phyloP scores from a whole-genome alignment of 2,888 invertebrate species.

The Poecilobothrus nobilitatus region DNA sequence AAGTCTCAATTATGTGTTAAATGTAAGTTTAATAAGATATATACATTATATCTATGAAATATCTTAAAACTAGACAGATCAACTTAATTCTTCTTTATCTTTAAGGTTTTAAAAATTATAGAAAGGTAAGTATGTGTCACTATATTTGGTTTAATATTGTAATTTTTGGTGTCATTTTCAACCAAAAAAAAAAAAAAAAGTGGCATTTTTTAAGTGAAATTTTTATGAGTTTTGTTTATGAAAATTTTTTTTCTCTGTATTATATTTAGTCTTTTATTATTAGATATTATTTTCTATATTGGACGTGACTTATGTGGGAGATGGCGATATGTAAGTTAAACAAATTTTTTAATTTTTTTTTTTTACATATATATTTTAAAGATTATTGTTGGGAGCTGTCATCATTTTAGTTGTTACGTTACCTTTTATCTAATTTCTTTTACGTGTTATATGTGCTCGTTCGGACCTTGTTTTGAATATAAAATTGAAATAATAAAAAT shows the following conservation, averaged over 20 bases:
- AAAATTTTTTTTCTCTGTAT: background rate
- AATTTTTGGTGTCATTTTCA: background rate
- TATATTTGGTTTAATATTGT: background rate
- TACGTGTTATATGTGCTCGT: background rate
- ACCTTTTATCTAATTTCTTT: background rate
- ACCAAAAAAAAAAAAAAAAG: background rate
- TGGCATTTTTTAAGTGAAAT: slow-evolving; percentile 4
- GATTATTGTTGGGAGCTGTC: slow-evolving; percentile 6
- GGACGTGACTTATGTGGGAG: slow-evolving; percentile 6
- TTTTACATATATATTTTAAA: background rate
- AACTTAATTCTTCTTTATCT: too few relatives aligned
- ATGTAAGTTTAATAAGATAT: too few relatives aligned
- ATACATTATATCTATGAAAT: too few relatives aligned
- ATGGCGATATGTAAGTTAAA: background rate
- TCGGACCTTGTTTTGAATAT: background rate
- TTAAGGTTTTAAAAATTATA: too few relatives aligned
- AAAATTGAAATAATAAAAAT: background rate
- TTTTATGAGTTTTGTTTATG: background rate
- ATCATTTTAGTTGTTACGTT: background rate
- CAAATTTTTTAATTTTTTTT: too few relatives aligned
- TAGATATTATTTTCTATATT: background rate
- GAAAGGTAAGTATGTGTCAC: background rate
- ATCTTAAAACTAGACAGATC: too few relatives aligned
- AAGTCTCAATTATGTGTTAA: too few relatives aligned
- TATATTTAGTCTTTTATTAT: background rate